Evolutionary conservation across 2,113 vertebrate genomes (phyloP).

Genomic region (Ciconia maguari): DNA sequence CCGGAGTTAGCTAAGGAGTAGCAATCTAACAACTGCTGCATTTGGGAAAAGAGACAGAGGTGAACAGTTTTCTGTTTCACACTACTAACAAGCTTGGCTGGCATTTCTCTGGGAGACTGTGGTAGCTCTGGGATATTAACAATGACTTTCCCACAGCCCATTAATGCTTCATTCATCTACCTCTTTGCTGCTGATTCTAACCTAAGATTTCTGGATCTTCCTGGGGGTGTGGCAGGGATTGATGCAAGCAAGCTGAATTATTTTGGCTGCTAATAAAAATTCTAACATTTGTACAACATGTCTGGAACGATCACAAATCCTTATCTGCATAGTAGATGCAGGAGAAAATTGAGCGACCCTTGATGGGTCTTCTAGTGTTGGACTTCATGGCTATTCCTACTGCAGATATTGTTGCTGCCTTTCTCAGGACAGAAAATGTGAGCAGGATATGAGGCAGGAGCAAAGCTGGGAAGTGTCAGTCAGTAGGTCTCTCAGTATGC

Average conservation of each 20-base stretch:
- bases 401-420: not conserved
- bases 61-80: not conserved
- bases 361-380: not conserved
- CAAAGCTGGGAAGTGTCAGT: conserved; percentile 3
- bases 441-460: not conserved
- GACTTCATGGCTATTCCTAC: not conserved
- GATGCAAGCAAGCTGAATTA: not conserved
- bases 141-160: not conserved
- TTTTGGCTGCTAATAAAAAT: not conserved
- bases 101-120: not conserved
- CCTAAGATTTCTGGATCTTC: not conserved
- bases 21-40: not conserved
- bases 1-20: not conserved
- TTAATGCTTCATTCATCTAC: not conserved
- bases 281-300: not conserved
- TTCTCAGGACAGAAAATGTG: not conserved
- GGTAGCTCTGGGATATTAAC: not conserved
- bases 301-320: not conserved
- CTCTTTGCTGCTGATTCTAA: not conserved
- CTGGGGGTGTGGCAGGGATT: not conserved
- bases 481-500: not conserved
- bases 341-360: not conserved
- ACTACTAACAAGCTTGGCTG: not conserved
- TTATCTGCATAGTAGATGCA: not conserved
- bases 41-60: not conserved